phyloP scores from a whole-genome alignment of 2,888 invertebrate species.

The Rhaphigaster nebulosa region DNA sequence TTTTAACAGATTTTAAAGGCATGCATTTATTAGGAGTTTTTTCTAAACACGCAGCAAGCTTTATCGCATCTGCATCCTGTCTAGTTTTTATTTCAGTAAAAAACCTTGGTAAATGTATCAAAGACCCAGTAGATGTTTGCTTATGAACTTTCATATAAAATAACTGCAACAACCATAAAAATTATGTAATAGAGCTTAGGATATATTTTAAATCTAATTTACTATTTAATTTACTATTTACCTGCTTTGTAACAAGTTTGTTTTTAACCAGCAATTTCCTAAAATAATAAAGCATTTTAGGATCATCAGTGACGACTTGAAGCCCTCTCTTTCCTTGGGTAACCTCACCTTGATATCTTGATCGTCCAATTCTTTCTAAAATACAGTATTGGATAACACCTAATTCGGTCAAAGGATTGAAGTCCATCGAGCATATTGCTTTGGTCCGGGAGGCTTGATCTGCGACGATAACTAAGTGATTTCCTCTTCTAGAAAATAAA shows the following conservation, averaged over 20 bases:
- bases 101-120: conserved; percentile 78
- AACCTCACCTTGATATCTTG: conserved; percentile 78
- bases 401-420: conserved; percentile 68
- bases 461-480: conserved; percentile 79
- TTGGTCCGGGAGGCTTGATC: conserved; percentile 74
- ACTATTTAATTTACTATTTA: conserved; percentile 62
- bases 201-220: not conserved
- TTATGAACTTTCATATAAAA: conserved; percentile 71
- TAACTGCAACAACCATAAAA: conserved; percentile 2
- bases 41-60: conserved; percentile 73
- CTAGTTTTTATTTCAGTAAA: conserved; percentile 73
- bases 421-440: conserved; percentile 72
- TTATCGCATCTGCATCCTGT: conserved; percentile 72
- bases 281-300: conserved; percentile 76
- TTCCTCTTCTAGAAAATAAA: conserved; percentile 73
- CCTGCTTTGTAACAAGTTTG: conserved; percentile 76
- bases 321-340: conserved; percentile 77
- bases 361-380: conserved; percentile 81
- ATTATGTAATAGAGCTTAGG: not conserved
- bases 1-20: conserved; percentile 70
- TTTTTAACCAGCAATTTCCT: conserved; percentile 75
- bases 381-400: conserved; percentile 77
- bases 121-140: conserved; percentile 70
- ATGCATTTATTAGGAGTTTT: conserved; percentile 72
- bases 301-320: conserved; percentile 72